phyloP scores from a whole-genome alignment of 1,140 invertebrate species.

The Listronotus bonariensis region DNA sequence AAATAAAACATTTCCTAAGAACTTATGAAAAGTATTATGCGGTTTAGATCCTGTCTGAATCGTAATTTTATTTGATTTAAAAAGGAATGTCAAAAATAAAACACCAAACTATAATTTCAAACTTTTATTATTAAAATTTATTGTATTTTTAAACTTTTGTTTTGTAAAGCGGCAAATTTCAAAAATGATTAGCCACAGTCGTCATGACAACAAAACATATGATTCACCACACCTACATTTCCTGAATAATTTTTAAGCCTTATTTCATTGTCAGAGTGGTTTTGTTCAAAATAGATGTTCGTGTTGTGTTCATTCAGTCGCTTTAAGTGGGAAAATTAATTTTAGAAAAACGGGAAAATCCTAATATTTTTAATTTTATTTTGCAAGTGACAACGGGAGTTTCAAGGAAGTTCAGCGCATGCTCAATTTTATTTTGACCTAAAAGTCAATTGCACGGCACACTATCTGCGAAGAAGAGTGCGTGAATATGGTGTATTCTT shows the following conservation, averaged over 20 bases:
- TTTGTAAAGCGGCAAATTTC: constrained; percentile 7
- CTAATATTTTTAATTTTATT: constrained; percentile 23
- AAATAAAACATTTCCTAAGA: no score
- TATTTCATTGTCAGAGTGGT: background rate
- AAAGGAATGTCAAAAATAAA: no score
- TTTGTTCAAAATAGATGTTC: constrained; percentile 6
- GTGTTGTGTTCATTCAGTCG: background rate
- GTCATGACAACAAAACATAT: constrained; percentile 49
- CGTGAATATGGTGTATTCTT: constrained; percentile 44
- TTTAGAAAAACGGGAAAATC: background rate
- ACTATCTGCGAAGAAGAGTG: constrained; percentile 41
- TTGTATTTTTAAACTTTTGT: no score
- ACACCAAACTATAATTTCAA: no score
- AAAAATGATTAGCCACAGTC: constrained; percentile 30
- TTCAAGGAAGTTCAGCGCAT: constrained; percentile 35
- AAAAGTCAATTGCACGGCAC: constrained; percentile 46
- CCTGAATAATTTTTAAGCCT: constrained; percentile 3
- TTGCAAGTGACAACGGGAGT: constrained; percentile 42
- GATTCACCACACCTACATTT: constrained; percentile 51
- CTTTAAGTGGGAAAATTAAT: background rate
- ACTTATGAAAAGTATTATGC: no score
- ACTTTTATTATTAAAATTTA: no score
- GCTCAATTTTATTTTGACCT: constrained; percentile 41
- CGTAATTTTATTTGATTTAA: no score
- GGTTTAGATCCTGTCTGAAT: no score